A percentile compares a stretch with the other conserved stretches of the same genome.
phyloP scores from a whole-genome alignment of 1,140 invertebrate genomes.

The Phymorhynchus buccinoides region DNA sequence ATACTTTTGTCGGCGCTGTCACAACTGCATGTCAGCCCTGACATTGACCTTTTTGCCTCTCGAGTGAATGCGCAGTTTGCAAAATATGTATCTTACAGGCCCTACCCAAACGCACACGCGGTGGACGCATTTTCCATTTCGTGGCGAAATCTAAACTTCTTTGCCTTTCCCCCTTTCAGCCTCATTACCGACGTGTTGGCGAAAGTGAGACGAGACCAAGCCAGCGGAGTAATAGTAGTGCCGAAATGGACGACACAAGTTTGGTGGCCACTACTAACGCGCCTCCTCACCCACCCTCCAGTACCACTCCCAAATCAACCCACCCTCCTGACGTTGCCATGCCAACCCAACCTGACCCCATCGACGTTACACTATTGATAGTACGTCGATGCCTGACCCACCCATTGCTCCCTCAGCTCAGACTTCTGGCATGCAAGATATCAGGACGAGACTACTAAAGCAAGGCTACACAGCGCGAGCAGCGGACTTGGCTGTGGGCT shows the following conservation, averaged over 20 bases:
- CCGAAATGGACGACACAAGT: slow-evolving; percentile 48
- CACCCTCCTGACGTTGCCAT: slow-evolving; percentile 9
- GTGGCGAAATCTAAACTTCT: slow-evolving; percentile 39
- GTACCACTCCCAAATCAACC: slow-evolving; percentile 5
- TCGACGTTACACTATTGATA: too few relatives aligned
- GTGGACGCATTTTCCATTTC: slow-evolving; percentile 48
- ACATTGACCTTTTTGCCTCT: too few relatives aligned
- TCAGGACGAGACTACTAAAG: slow-evolving; percentile 38
- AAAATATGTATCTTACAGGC: not conserved
- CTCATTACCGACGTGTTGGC: slow-evolving; percentile 32
- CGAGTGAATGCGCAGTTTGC: too few relatives aligned
- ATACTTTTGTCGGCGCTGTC: too few relatives aligned
- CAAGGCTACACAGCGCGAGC: slow-evolving; percentile 36
- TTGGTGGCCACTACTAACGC: slow-evolving; percentile 40
- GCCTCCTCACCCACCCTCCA: slow-evolving; percentile 34
- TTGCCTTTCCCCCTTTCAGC: slow-evolving; percentile 51
- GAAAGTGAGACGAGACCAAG: slow-evolving; percentile 37
- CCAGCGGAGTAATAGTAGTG: too few relatives aligned
- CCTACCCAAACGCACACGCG: slow-evolving; percentile 14
- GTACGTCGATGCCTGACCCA: too few relatives aligned
- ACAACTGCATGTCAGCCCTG: too few relatives aligned
- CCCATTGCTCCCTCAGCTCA: slow-evolving; percentile 34
- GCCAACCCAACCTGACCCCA: not conserved
- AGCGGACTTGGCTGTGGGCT: slow-evolving; percentile 39
- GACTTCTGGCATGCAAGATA: slow-evolving; percentile 44